Evolutionary conservation across 1,140 invertebrate species (phyloP), one percentile per base, ranked within the genome.

Genomic region (Tigriopus japonicus): DNA sequence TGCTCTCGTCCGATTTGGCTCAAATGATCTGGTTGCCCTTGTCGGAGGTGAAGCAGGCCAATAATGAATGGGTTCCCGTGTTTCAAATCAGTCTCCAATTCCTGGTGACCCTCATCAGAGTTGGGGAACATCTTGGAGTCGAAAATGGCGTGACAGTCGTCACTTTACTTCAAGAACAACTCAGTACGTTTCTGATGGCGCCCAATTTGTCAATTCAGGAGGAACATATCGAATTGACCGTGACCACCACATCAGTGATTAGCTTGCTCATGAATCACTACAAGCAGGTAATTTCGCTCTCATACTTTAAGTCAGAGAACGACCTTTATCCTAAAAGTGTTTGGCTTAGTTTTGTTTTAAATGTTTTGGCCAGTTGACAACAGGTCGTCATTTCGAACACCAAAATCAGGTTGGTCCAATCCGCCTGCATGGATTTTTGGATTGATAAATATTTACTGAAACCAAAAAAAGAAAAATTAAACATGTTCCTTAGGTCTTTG

Each of bases 21-120:
- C 55, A 58, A 41, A 17, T 28, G n/a, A 41, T 58, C 5, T 58
- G 55, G 55, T 23, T 58, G 14, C 55, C 55, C 15, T 17, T 58
- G 21, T 58, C 55, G 13, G 41, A 40, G 15, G 42, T 58, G 12
- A 28, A 54, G 6, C 15, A 19, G 24, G 14, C n/a, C 23, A 23
- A 41, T 42, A 41, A 58, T 7, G 55, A 58, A 7, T 58, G 55
- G 55, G 14, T 15, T 13, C 15, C 24, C 2, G 55, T 58, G 28
- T 58, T 58, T 42, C 13, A 28, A 10, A 28, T 42, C 12, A 42
- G 28, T 23, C 55, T 58, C 12, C 17, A 41, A 42, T 40, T 58
- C 17, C 28, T 41, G 14, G 21, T 40, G 12, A 58, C 35, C 42
- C 14, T 58, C 13, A 28, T 58, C n/a, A 3, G 55, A 9, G 40